Evolutionary conservation across 2,888 invertebrate species (phyloP), one percentile per base, ranked within the genome.

Genomic region (Hirtodrosophila confusa): DNA sequence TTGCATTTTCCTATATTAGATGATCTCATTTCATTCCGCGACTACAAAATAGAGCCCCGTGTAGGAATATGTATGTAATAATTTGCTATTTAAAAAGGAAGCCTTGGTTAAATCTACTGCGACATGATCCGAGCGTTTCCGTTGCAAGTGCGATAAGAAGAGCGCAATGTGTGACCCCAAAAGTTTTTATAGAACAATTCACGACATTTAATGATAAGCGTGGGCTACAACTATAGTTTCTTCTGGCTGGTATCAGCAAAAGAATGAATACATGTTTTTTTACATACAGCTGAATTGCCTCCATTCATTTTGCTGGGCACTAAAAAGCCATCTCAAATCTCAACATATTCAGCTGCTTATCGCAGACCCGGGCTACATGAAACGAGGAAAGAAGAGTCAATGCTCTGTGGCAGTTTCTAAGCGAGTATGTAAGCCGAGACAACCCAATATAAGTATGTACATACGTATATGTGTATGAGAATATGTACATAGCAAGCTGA

Each of bases 131-230:
- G 7, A 40, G 24, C 60, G 64, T 68, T 83, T 83, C 82, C 82
- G 82, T 78, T 83, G 82, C 83, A 86, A 78, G 72, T 48, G 72
- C 70, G 86, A 83, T 86, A 86, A 73, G 75, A 44, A 43, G 53
- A 36, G 44, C 49, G 63, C 54, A 40, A 50, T 43, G 44, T 47
- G 49, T 80, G 80, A 65, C 78, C 80, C 78, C 74, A 69, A 65
- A 65, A 64, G 49, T 64, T 50, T 68, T 60, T 69, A 39, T 72
- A 60, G 49, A 73, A 55, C 54, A 47, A 39, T 65, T 67, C 62
- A 51, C 55, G 54, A 60, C 41, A 24, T 47, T 43, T 48, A 44
- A 56, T 63, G 85, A 78, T 78, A 76, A 69, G 60, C 48, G 55
- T 68, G 66, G 75, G 66, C 50, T 50, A 54, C 39, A 36, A 53